Evolutionary conservation across 30 jellyfish, hydroid and myxozoan species (phyloP).

Genomic region (Aurelia coerulea): DNA sequence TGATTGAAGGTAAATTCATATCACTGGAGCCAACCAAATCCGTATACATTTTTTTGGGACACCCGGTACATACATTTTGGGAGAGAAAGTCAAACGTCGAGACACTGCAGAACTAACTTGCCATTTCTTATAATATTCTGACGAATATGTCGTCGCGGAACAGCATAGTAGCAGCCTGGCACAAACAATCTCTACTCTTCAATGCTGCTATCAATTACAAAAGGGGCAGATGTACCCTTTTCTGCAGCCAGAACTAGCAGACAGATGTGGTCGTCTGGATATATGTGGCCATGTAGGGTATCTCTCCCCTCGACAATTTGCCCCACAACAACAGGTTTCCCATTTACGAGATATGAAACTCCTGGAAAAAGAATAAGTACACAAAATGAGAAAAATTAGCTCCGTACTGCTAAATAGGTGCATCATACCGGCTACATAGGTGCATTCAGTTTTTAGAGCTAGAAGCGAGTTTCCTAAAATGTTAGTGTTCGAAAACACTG

Average conservation of each 20-base stretch:
- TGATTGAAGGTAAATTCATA: too few species aligned
- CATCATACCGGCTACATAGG: too few species aligned
- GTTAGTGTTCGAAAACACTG: too few species aligned
- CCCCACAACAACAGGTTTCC: conserved; percentile 1
- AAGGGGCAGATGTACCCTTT: background rate
- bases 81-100: too few species aligned
- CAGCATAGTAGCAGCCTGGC: background rate
- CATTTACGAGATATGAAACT: conserved; percentile 3
- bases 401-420: too few species aligned
- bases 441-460: too few species aligned
- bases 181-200: background rate
- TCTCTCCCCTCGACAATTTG: background rate
- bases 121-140: too few species aligned
- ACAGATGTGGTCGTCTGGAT: background rate
- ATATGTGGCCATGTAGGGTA: background rate
- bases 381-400: background rate
- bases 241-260: background rate
- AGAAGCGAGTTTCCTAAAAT: too few species aligned
- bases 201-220: background rate
- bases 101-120: too few species aligned
- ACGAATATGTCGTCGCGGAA: background rate
- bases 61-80: too few species aligned
- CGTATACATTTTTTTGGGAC: too few species aligned
- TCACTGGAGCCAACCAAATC: too few species aligned
- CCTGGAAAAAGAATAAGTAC: background rate